A percentile compares a stretch with the other conserved stretches of the same genome.
phyloP scores from a whole-genome alignment of 1,140 invertebrate species.

The Homarus americanus region DNA sequence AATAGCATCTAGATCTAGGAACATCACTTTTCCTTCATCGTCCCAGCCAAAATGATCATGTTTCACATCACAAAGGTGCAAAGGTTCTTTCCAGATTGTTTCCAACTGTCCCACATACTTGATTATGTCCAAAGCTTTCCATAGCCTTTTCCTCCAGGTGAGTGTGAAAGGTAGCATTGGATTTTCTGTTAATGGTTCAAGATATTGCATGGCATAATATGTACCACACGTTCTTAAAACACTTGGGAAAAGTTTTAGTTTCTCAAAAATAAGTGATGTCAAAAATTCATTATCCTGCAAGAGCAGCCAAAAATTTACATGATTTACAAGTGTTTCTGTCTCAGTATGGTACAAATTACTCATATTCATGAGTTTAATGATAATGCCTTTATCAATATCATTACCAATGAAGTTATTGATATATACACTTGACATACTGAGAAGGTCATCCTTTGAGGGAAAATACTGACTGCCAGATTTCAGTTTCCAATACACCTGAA shows the following conservation, averaged over 20 bases:
- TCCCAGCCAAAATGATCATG: conserved; percentile 72
- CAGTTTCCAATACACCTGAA: conserved; percentile 54
- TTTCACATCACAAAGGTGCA: conserved; percentile 73
- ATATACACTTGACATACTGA: conserved; percentile 26
- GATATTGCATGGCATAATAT: conserved; percentile 67
- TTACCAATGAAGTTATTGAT: conserved; percentile 34
- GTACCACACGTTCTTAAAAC: conserved; percentile 62
- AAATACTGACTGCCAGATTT: conserved; percentile 34
- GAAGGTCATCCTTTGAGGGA: conserved; percentile 39
- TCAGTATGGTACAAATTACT: conserved; percentile 36
- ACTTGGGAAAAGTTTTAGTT: conserved; percentile 58
- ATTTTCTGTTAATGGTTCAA: conserved; percentile 63
- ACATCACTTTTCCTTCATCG: conserved; percentile 44
- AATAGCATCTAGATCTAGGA: conserved; percentile 68
- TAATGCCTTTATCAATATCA: conserved; percentile 14
- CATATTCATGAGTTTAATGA: conserved; percentile 35
- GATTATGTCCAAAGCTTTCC: conserved; percentile 67
- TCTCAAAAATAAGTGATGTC: conserved; percentile 54
- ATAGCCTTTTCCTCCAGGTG: conserved; percentile 46
- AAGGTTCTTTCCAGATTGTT: conserved; percentile 49
- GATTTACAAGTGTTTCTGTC: conserved; percentile 33
- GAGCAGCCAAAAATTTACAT: conserved; percentile 60
- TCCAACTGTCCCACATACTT: conserved; percentile 60
- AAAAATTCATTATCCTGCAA: conserved; percentile 68
- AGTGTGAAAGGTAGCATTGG: conserved; percentile 42